Conservation (phyloP, 2,888 invertebrate species). For the Drosophila mercatorum region DNA sequence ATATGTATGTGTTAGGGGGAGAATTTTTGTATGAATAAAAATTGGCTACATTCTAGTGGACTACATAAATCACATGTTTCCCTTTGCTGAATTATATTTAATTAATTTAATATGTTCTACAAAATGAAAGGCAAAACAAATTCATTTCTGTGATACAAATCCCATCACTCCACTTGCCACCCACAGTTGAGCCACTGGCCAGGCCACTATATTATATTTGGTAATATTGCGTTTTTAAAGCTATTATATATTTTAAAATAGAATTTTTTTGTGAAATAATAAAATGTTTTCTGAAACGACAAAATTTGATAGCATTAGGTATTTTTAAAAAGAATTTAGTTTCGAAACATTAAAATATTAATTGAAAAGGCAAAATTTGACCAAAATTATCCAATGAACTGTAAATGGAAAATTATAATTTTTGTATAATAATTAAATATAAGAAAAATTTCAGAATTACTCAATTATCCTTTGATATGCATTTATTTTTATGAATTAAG, state of each 20-base stretch:
- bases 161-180: neutral
- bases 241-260: no score
- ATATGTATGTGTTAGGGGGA: neutral
- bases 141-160: neutral
- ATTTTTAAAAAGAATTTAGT: no score
- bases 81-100: neutral
- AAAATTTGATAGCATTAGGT: no score
- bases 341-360: neutral
- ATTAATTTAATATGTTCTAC: neutral
- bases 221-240: neutral
- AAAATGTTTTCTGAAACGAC: no score
- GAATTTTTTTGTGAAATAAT: no score
- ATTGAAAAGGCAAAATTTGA: neutral
- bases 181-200: neutral
- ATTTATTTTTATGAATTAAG: neutral
- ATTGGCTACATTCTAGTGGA: neutral
- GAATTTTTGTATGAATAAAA: neutral
- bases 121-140: neutral
- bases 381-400: neutral
- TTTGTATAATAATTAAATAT: neutral
- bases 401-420: neutral
- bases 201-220: neutral
- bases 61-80: neutral
- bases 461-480: no score
- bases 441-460: no score